These are phyloP conservation scores for Eubasilissa splendida DNA, from an alignment of 2,888 invertebrate species.

Conservation along the genomic window DNA sequence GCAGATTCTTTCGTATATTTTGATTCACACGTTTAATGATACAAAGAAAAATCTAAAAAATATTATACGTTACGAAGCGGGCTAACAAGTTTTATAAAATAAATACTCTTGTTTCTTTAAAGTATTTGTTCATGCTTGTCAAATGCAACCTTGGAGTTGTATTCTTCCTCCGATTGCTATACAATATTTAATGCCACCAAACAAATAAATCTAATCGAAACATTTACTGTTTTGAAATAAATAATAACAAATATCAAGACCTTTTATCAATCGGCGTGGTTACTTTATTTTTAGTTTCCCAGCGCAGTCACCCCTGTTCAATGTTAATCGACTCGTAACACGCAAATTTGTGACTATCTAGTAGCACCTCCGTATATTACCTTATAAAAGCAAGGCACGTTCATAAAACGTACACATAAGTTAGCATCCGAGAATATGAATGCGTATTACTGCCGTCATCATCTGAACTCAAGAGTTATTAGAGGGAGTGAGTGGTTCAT, in stretches of 20 bases:
- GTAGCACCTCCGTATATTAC: background rate
- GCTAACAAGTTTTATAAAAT: too few species aligned
- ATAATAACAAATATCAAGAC: background rate
- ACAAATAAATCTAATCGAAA: background rate
- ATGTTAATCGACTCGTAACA: slow-evolving; percentile 18
- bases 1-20: too few species aligned
- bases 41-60: too few species aligned
- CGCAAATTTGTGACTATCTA: slow-evolving; percentile 7
- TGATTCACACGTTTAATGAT: too few species aligned
- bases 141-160: slow-evolving; percentile 29
- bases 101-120: too few species aligned
- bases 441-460: background rate
- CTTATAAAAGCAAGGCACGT: slow-evolving; percentile 9
- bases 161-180: background rate
- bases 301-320: background rate
- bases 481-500: background rate
- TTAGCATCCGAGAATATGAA: too few species aligned
- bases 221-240: background rate
- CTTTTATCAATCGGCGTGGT: background rate
- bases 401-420: background rate
- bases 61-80: too few species aligned
- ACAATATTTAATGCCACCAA: background rate
- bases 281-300: background rate
- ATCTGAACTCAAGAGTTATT: background rate
- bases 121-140: background rate